A percentile compares a stretch with the other conserved stretches of the same genome.
These are phyloP conservation scores for Intellagama lesueurii DNA, from an alignment of 2,797 vertebrate species.

Conservation along the genomic window DNA sequence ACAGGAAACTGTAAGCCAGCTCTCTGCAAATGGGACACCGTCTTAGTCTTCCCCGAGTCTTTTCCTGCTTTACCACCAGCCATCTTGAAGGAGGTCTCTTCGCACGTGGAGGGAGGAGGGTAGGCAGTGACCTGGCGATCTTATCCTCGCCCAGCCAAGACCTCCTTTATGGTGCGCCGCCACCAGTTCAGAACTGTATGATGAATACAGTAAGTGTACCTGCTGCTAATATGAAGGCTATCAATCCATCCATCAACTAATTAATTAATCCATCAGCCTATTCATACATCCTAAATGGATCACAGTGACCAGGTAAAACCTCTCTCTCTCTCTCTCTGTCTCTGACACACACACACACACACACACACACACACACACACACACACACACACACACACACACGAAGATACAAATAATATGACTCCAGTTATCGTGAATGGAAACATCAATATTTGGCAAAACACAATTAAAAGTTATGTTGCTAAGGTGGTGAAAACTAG, in stretches of 20 bases:
- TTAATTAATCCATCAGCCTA: not conserved
- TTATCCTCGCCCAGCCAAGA: accelerated
- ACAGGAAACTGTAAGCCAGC: slow-evolving; percentile 98
- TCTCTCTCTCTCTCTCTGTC: not conserved
- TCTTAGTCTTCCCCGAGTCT: slow-evolving; percentile 96
- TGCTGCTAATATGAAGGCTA: not conserved
- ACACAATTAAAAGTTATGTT: not conserved
- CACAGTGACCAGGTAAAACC: not conserved
- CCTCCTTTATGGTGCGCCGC: accelerated
- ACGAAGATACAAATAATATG: slow-evolving; percentile 15
- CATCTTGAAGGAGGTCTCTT: slow-evolving; percentile 38
- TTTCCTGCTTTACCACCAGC: slow-evolving; percentile 98
- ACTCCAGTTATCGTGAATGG: slow-evolving; percentile 30
- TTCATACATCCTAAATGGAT: not conserved
- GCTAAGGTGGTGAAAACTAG: not conserved
- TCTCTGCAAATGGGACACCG: slow-evolving; percentile 95
- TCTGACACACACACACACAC: not conserved
- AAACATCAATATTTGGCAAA: slow-evolving; percentile 13
- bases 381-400: slow-evolving; percentile 26
- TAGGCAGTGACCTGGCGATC: not conserved
- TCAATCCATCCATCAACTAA: not conserved
- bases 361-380: not conserved
- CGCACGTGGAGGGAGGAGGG: not conserved
- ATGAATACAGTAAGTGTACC: not conserved
- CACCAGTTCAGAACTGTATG: slow-evolving; percentile 78